Percentiles rank a stretch among this genome's conserved stretches.
These are phyloP conservation scores for Crenichthys baileyi DNA, from an alignment of 2,797 vertebrate species.

Conservation along the genomic window DNA sequence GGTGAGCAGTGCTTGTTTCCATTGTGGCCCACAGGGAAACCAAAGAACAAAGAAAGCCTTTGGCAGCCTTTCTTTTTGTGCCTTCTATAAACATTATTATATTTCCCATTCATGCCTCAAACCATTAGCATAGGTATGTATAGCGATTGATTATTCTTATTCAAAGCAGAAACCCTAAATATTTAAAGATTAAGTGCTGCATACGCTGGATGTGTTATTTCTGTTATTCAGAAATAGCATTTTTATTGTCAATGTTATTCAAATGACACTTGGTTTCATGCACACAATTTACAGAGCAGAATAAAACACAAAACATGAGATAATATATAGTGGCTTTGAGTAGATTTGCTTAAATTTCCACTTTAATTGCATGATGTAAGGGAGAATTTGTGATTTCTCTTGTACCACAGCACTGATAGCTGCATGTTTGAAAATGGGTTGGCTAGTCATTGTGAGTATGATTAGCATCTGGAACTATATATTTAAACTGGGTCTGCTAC, in stretches of 20 bases:
- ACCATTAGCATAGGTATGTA: slow-evolving; percentile 8
- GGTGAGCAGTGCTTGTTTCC: slow-evolving; percentile 68
- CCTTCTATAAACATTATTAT: slow-evolving; percentile 47
- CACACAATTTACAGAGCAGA: slow-evolving; percentile 60
- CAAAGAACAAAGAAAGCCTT: slow-evolving; percentile 69
- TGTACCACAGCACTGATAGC: slow-evolving; percentile 73
- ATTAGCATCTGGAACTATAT: slow-evolving; percentile 76
- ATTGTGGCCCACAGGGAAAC: slow-evolving; percentile 66
- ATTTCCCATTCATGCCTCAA: slow-evolving; percentile 38
- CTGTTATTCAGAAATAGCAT: slow-evolving; percentile 56
- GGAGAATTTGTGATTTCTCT: slow-evolving; percentile 74
- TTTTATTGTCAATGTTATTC: no score
- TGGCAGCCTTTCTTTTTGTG: slow-evolving; percentile 47
- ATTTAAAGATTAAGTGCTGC: slow-evolving; percentile 33
- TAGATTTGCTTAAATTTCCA: slow-evolving; percentile 75
- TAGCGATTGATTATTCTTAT: slow-evolving; percentile 36
- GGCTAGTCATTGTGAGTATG: slow-evolving; percentile 68
- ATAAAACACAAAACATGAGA: slow-evolving; percentile 54
- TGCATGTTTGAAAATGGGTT: slow-evolving; percentile 72
- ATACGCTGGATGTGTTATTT: slow-evolving; percentile 54
- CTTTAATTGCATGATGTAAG: slow-evolving; percentile 75
- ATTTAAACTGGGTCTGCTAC: slow-evolving; percentile 70
- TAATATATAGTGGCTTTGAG: slow-evolving; percentile 73
- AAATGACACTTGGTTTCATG: not conserved
- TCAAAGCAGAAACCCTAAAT: slow-evolving; percentile 19